A percentile compares a stretch with the other conserved stretches of the same genome.
phyloP scores from a whole-genome alignment of 1,140 invertebrate species.

The Paralvinella palmiformis region DNA sequence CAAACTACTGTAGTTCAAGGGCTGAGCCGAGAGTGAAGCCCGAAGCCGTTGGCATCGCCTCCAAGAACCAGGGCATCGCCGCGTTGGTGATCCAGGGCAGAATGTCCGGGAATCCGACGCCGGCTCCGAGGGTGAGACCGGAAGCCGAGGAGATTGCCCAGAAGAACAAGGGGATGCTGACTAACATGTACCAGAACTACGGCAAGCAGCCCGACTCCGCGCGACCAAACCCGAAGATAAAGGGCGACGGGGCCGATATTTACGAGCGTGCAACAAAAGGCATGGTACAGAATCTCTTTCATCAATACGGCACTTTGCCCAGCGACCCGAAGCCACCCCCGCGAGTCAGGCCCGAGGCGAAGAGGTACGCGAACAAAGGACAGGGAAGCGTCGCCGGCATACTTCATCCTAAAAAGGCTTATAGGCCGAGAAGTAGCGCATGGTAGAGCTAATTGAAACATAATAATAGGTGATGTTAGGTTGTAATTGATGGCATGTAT shows the following conservation, averaged over 20 bases:
- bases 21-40: conserved; percentile 22
- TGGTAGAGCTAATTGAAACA: too few species aligned
- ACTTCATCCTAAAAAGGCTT: background rate
- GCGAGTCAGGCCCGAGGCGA: background rate
- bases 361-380: background rate
- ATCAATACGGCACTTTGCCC: background rate
- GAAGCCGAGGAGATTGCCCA: conserved; percentile 34
- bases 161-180: conserved; percentile 6
- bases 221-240: background rate
- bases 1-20: background rate
- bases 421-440: too few species aligned
- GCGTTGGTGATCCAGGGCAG: background rate
- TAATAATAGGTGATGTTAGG: too few species aligned
- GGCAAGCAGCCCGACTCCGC: background rate
- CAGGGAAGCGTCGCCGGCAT: background rate
- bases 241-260: background rate
- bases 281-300: background rate
- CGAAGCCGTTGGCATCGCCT: conserved; percentile 34
- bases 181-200: background rate
- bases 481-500: too few species aligned
- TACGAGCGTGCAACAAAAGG: background rate
- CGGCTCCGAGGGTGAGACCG: conserved; percentile 36
- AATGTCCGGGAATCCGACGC: background rate
- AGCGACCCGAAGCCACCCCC: background rate
- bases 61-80: conserved; percentile 2